Percentiles rank a stretch among this genome's conserved stretches.
Evolutionary conservation across 2,888 invertebrate genomes (phyloP).

Genomic region (Oscheius sp.): DNA sequence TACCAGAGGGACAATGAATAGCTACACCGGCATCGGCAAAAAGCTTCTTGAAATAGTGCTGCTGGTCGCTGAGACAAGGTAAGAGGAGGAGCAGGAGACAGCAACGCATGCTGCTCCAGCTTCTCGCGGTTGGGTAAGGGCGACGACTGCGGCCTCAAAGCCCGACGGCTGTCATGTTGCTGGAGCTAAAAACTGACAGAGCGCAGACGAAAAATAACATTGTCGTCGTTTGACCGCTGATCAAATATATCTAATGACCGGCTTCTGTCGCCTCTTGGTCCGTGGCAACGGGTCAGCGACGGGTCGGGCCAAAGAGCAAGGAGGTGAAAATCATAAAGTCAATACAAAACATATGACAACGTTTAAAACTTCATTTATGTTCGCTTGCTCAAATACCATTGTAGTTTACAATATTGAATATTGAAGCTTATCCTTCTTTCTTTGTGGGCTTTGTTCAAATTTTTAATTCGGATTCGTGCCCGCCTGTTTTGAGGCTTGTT

Average conservation of each 20-base stretch:
- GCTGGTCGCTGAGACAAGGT: slow-evolving; percentile 2
- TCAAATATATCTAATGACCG: slow-evolving; percentile 33
- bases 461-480: too few species aligned
- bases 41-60: slow-evolving; percentile 48
- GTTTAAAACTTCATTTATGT: not conserved
- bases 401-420: too few species aligned
- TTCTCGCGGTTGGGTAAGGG: slow-evolving; percentile 14
- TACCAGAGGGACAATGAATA: slow-evolving; percentile 60
- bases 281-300: not conserved
- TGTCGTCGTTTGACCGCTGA: slow-evolving; percentile 34
- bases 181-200: slow-evolving; percentile 29
- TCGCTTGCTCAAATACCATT: too few species aligned
- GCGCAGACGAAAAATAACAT: slow-evolving; percentile 36
- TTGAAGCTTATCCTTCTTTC: too few species aligned
- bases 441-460: too few species aligned
- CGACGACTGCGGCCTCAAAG: slow-evolving; percentile 18
- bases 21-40: slow-evolving; percentile 57
- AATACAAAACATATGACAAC: not conserved
- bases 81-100: slow-evolving; percentile 25
- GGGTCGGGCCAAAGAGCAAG: not conserved
- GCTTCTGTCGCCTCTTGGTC: slow-evolving; percentile 25
- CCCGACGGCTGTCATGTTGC: slow-evolving; percentile 34
- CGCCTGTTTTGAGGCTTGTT: too few species aligned
- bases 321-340: not conserved
- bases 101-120: slow-evolving; percentile 33